Conservation (phyloP, 2,888 invertebrate genomes). For the Amphipyra berbera region DNA sequence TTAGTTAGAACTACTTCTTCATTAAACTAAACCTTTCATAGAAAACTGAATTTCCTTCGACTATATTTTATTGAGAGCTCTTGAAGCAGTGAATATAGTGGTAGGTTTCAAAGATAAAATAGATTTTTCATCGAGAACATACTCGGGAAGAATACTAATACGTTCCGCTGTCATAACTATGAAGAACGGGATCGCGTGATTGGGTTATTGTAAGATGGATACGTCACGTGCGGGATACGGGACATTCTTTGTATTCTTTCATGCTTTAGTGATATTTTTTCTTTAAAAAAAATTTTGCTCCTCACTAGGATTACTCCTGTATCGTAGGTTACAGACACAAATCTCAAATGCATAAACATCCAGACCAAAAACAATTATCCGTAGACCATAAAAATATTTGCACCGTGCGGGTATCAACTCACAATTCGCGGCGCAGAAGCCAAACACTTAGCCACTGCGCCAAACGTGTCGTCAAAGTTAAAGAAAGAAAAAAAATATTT, state of each 20-base stretch:
- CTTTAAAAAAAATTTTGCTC: too few species aligned
- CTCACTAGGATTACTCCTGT: too few species aligned
- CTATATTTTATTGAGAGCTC: conserved; percentile 11
- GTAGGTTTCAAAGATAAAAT: conserved; percentile 25
- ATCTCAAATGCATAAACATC: too few species aligned
- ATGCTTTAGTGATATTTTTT: not conserved
- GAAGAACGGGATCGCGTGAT: conserved; percentile 49
- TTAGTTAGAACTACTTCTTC: too few species aligned
- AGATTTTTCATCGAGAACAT: conserved; percentile 48
- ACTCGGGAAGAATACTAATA: conserved; percentile 51
- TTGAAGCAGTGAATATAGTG: conserved; percentile 31
- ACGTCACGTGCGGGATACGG: not conserved
- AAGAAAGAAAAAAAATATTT: too few species aligned
- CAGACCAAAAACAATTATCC: too few species aligned
- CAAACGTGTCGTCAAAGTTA: too few species aligned
- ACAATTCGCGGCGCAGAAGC: too few species aligned
- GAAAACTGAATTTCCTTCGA: not conserved
- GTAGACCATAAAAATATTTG: too few species aligned
- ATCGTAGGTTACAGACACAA: too few species aligned
- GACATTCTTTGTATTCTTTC: conserved; percentile 6
- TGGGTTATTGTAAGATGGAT: conserved; percentile 25
- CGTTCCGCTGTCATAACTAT: conserved; percentile 53
- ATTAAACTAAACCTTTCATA: not conserved
- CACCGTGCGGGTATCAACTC: too few species aligned
- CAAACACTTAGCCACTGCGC: too few species aligned